Base-by-base conservation (phyloP, 2,797 vertebrate genomes). In the Lepilemur ruficaudatus region DNA sequence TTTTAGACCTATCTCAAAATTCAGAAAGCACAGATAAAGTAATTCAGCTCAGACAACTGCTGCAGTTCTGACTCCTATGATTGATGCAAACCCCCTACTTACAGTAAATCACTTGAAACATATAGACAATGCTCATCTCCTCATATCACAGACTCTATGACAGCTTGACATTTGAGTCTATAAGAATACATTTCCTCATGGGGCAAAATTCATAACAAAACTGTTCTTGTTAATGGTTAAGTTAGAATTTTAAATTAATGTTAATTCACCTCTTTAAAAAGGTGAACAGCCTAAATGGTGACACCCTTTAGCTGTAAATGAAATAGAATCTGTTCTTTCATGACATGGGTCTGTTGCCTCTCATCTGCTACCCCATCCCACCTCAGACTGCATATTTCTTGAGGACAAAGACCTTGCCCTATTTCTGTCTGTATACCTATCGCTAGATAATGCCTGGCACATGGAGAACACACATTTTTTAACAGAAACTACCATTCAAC, bases 201-300 rank as follows among this genome's bases (percentile, higher is more conserved):
- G 63, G 76, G 63, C 14, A 97, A 55, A 92, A 86, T 30, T 95
- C 84, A 89, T 32, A 72, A 92, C 25, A 69, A 92, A 97, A 91
- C 50, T 76, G 43, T 25, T 94, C 41, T 83, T 30, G 65, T 80
- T 87, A 90, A 83, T n/a, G 7, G n/a, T 88, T 52, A 52, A 93
- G 48, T 69, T 55, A 30, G 43, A 90, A 80, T 91, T 92, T 85
- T 57, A 89, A 96, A 86, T 57, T 91, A 65, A 35, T 35, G 2
- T 79, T 92, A 90, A 94, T 84, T 85, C 35, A 93, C 57, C 59
- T 65, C 65, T 91, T 93, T 46, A 15, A 41, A 72, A 93, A 69
- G 55, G 46, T 41, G 15, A 69, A 14, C 10, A 52, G 23, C 13
- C 55, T 84, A 85, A 80, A 92, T 63, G 32, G 32, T 96, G 35